Conservation (phyloP, 2,113 vertebrate genomes). For the Leuciscus idus region DNA sequence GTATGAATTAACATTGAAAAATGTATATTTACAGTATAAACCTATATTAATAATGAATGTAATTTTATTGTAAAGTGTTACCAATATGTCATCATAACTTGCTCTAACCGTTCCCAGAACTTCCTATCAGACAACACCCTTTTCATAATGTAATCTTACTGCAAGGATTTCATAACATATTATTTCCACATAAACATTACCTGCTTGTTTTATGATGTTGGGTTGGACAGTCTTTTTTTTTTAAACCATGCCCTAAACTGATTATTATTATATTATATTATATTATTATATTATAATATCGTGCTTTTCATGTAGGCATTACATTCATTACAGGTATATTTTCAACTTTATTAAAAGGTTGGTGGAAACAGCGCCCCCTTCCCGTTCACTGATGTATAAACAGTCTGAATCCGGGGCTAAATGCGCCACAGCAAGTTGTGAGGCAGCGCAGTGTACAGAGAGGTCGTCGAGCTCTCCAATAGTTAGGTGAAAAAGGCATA, state of each 20-base stretch:
- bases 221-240: not conserved
- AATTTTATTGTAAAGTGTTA: constrained; percentile 7
- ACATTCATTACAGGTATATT: too few species aligned
- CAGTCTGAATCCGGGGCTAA: constrained; percentile 22
- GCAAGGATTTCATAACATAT: not conserved
- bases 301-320: not conserved
- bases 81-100: not conserved
- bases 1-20: too few species aligned
- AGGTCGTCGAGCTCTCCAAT: constrained; percentile 16
- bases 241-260: not conserved
- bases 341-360: not conserved
- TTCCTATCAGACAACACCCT: not conserved
- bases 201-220: not conserved
- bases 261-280: too few species aligned
- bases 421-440: constrained; percentile 52
- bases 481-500: not conserved
- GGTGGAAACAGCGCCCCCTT: constrained; percentile 29
- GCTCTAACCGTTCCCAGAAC: too few species aligned
- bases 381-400: not conserved
- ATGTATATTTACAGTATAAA: too few species aligned
- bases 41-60: not conserved
- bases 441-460: not conserved
- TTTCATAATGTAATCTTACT: not conserved
- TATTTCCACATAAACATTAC: not conserved
- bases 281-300: not conserved